These are phyloP conservation scores for Sesia apiformis DNA, from an alignment of 2,888 invertebrate species.

Conservation along the genomic window DNA sequence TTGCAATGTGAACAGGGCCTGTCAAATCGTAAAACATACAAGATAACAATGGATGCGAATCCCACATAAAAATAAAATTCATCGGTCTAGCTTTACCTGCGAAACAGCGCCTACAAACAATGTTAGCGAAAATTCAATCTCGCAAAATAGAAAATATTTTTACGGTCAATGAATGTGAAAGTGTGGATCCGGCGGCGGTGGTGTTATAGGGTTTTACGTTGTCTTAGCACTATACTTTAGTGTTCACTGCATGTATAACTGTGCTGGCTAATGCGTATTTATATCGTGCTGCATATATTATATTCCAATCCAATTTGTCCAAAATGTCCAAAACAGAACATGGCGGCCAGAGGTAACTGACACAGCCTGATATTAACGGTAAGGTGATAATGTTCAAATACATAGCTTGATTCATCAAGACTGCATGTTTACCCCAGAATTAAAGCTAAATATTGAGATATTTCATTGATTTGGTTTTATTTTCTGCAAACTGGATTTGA, in stretches of 20 bases:
- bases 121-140: conserved; percentile 66
- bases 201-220: conserved; percentile 28
- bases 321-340: background rate
- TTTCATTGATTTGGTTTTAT: too few relatives aligned
- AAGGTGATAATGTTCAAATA: too few relatives aligned
- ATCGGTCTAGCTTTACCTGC: conserved; percentile 36
- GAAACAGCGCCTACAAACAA: conserved; percentile 53
- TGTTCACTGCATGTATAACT: conserved; percentile 11
- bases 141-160: conserved; percentile 67
- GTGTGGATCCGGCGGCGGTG: conserved; percentile 35
- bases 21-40: conserved; percentile 17
- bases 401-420: too few relatives aligned
- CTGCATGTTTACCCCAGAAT: too few relatives aligned
- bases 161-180: conserved; percentile 69
- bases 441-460: too few relatives aligned
- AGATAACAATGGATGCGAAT: conserved; percentile 12
- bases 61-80: conserved; percentile 39
- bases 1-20: conserved; percentile 8
- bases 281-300: background rate
- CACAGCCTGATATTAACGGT: too few relatives aligned
- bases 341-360: too few relatives aligned
- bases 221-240: conserved; percentile 35
- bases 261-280: conserved; percentile 5
- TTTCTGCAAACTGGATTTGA: too few relatives aligned
- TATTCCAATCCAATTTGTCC: background rate